Evolutionary conservation across 2,113 vertebrate species (phyloP).

Genomic region (Strix uralensis): DNA sequence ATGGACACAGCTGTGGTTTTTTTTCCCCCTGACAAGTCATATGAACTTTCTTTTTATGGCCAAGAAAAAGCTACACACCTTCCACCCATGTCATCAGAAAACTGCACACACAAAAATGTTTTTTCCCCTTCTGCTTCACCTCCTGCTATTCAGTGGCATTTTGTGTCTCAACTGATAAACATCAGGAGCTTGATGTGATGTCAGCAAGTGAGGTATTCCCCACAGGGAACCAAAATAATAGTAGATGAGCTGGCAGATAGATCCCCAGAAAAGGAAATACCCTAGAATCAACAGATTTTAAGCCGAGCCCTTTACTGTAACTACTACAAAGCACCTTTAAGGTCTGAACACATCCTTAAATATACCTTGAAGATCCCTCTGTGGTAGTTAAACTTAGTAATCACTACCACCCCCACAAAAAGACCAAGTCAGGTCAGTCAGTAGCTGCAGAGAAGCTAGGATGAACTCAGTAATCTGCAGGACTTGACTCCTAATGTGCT

Average conservation of each 20-base stretch:
- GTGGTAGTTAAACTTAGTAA: neutral
- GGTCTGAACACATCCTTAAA: neutral
- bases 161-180: neutral
- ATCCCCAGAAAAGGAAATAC: neutral
- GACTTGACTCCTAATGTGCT: rapidly evolving
- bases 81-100: neutral
- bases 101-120: neutral
- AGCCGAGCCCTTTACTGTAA: neutral
- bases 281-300: neutral
- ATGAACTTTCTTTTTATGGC: neutral
- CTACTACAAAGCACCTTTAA: neutral
- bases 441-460: neutral
- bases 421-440: neutral
- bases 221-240: conserved; percentile 9
- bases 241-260: conserved; percentile 2
- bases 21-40: rapidly evolving
- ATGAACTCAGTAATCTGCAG: neutral
- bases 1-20: neutral
- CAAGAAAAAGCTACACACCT: neutral
- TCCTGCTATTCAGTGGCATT: neutral
- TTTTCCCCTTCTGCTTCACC: neutral
- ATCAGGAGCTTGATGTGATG: neutral
- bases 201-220: neutral
- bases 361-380: neutral
- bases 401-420: neutral